phyloP scores from a whole-genome alignment of 1,140 invertebrate genomes.

The Caenorhabditis brenneri region DNA sequence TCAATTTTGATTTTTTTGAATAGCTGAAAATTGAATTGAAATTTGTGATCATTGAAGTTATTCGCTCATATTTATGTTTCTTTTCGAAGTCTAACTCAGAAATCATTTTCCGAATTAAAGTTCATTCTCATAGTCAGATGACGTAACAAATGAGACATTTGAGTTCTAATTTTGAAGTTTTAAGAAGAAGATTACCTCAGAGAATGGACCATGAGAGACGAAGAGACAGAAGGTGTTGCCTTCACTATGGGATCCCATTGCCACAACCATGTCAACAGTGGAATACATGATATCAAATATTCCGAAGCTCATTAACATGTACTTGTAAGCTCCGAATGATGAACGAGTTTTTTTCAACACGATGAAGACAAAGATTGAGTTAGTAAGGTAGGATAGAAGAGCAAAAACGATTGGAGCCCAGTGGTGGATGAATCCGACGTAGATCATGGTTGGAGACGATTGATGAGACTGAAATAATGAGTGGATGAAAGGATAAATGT shows the following conservation, averaged over 20 bases:
- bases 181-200: not conserved
- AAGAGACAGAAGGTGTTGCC: slow-evolving; percentile 26
- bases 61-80: too few relatives aligned
- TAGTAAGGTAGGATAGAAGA: not conserved
- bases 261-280: slow-evolving; percentile 4
- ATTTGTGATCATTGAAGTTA: not conserved
- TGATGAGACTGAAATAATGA: not conserved
- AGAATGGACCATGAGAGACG: slow-evolving; percentile 5
- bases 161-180: too few relatives aligned
- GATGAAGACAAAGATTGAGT: not conserved
- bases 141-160: not conserved
- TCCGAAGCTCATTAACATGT: slow-evolving; percentile 29
- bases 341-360: slow-evolving; percentile 2
- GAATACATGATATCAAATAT: slow-evolving; percentile 33
- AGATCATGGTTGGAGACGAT: not conserved
- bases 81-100: not conserved
- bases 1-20: not conserved
- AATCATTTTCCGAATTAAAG: not conserved
- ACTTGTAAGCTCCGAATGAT: slow-evolving; percentile 10
- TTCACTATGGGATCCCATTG: slow-evolving; percentile 29
- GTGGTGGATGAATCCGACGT: not conserved
- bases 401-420: not conserved
- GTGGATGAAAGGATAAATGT: not conserved
- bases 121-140: not conserved
- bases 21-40: not conserved